Evolutionary conservation across 2,797 vertebrate species (phyloP).

Genomic region (Todus mexicanus): DNA sequence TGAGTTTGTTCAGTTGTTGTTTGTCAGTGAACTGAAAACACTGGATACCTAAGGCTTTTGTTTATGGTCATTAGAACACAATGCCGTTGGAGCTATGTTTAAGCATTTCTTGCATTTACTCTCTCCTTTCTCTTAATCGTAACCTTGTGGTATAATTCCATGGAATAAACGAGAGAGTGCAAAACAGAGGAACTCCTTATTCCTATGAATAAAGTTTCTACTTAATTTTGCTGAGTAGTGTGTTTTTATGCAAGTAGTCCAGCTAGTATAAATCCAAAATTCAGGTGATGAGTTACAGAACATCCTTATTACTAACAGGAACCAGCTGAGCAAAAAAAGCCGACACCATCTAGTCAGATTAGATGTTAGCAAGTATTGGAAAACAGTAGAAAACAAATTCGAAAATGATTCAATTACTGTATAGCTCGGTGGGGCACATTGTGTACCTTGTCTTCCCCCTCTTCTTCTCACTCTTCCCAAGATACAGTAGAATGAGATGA

Average conservation of each 20-base stretch:
- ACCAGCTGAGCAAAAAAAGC: not conserved
- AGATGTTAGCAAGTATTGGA: not conserved
- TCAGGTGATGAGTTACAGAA: not conserved
- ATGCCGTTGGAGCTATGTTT: not conserved
- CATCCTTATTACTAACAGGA: not conserved
- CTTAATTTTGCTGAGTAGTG: not conserved
- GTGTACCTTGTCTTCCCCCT: not conserved
- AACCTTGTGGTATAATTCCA: not conserved
- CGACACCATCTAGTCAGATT: not conserved
- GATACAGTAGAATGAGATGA: not conserved
- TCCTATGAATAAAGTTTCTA: not conserved
- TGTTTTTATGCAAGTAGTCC: not conserved
- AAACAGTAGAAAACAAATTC: not conserved
- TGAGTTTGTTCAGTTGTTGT: no score
- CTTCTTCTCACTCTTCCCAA: no score
- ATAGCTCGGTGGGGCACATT: not conserved
- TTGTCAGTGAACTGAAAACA: not conserved
- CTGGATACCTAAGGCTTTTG: not conserved
- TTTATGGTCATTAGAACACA: not conserved
- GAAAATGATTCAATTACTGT: not conserved
- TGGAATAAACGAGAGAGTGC: not conserved
- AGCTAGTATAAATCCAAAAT: not conserved
- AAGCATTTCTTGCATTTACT: not conserved
- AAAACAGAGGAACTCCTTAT: not conserved
- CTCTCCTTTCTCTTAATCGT: not conserved